Evolutionary conservation across 2,888 invertebrate genomes (phyloP).

Genomic region (Hymenopus coronatus): DNA sequence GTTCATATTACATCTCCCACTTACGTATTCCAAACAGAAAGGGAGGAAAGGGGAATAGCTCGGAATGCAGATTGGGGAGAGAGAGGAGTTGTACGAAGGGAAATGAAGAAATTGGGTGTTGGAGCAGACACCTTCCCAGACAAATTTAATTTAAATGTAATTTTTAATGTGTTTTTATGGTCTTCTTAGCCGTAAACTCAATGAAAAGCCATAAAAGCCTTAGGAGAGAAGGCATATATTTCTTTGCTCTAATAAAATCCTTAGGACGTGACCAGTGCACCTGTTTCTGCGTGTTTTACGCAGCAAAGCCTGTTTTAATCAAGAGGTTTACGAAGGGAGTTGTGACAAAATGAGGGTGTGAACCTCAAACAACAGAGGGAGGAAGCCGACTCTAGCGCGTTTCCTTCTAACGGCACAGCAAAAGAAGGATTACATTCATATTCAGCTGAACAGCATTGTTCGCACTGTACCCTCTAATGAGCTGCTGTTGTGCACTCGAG

Average conservation of each 20-base stretch:
- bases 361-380: too few species aligned
- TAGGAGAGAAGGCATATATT: conserved; percentile 1
- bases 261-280: not conserved
- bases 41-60: not conserved
- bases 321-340: not conserved
- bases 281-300: not conserved
- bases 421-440: not conserved
- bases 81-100: not conserved
- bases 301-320: not conserved
- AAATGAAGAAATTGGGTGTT: not conserved
- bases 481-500: too few species aligned
- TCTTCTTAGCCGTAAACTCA: conserved; percentile 17
- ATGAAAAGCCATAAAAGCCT: conserved; percentile 9
- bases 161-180: conserved; percentile 20
- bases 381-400: not conserved
- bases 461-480: too few species aligned
- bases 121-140: not conserved
- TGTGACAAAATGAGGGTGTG: not conserved
- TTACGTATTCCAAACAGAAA: not conserved
- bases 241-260: not conserved
- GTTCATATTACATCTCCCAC: not conserved
- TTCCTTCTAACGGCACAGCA: not conserved
- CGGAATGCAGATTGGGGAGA: not conserved
- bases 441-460: too few species aligned
- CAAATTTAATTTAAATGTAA: conserved; percentile 28